Base-by-base conservation (phyloP, 2,888 invertebrate species). In the Nemoura dubitans region DNA sequence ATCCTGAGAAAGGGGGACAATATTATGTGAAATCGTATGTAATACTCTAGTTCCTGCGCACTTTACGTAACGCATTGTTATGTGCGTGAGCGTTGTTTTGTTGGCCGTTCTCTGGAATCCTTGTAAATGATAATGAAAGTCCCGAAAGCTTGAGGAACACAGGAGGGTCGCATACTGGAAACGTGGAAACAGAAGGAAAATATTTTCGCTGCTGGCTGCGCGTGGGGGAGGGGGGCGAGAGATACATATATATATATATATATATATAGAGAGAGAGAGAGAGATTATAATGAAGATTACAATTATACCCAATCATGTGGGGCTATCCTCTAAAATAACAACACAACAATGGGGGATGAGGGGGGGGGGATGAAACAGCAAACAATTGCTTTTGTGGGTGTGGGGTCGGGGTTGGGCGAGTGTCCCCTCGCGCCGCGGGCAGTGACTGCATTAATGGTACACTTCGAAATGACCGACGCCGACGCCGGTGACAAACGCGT, bases 51-150 rank as follows among this genome's bases (percentile, higher is more conserved):
- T 59, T 78, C 10, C 78, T 78, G 14, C 78, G 78, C 28, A 78
- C 27, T 26, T 78, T 78, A 10, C 28, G 78, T 59, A 59, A 59
- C 59, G 59, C 59, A 59, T 59, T 59, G 59, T 59, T 59, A 59
- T 78, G 78, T 78, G 78, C n/a, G 26, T 78, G 27, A 21, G 78
- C 78, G 78, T 1, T 78, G 78, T 78, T 78, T 78, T 26, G 78
- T 28, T 26, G 76, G 3, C 5, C 26, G 78, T 27, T 26, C 78
- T 78, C 26, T 59, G 78, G 78, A 78, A 78, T 78, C 78, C 78
- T 78, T 27, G 28, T 78, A 78, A 78, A 78, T 78, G 78, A 78
- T 78, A 78, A 78, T 78, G 78, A 78, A 78, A 78, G 78, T 26
- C 25, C 78, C 10, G 14, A 78, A 10, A 78, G n/a, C 7, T 5